Evolutionary conservation across 2,888 invertebrate species (phyloP), one percentile per base, ranked within the genome.

Genomic region (Cosmia pyralina): DNA sequence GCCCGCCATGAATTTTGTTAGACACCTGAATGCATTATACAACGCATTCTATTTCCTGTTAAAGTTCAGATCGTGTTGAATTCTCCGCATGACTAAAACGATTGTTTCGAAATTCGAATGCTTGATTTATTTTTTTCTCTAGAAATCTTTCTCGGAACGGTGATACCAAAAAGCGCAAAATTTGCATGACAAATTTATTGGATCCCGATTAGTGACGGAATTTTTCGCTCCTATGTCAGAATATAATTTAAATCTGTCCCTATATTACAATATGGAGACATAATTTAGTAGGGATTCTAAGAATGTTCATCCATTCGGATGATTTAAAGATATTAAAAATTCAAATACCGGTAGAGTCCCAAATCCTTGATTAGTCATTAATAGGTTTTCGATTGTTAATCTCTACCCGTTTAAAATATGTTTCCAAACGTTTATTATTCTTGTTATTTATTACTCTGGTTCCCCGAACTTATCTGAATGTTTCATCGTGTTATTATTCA

Each of bases 101-200:
- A 84, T 81, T 86, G 88, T 87, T 92, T 91, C 88, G 87, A 91
- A 91, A 88, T 92, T 90, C 87, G 86, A 91, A 92, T 91, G 87
- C 90, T 84, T 89, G 72, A 82, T 87, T 86, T 85, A 77, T 76
- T 84, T 86, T 86, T 88, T 88, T 88, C 85, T 85, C 83, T 81
- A 87, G 22, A 72, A 87, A 84, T 87, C 81, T 89, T 94, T 93
- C 94, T 90, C 53, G 79, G 93, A 94, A 94, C 78, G 58, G 53
- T 85, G 79, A 85, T 86, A 88, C 81, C 75, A 90, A 90, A 89
- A 88, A 90, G 89, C 89, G 87, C 87, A 82, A 92, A 92, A 95
- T 96, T 94, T 94, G 93, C 94, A 94, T 95, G 86, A 79, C 84
- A 90, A 90, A 94, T 95, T 95, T 94, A 94, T 94, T 85, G 87